Conservation (phyloP, 2,888 invertebrate genomes). For the Ramazzottius varieornatus region DNA sequence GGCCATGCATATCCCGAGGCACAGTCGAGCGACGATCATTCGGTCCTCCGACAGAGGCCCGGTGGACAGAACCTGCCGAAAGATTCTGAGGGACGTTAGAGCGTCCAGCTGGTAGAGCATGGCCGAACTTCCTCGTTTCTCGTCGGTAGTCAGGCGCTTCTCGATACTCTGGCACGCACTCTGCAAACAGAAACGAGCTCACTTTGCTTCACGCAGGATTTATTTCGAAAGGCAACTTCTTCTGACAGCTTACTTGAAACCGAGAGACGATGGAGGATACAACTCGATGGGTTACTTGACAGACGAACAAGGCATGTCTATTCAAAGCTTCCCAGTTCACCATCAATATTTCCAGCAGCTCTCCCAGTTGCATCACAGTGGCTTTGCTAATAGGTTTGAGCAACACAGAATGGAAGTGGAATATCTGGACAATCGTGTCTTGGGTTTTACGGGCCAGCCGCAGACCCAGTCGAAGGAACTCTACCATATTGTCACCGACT, state of each 20-base stretch:
- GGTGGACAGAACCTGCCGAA: not conserved
- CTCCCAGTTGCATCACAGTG: not conserved
- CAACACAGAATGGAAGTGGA: not conserved
- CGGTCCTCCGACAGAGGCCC: not conserved
- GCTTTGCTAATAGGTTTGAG: not conserved
- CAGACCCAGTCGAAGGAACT: not conserved
- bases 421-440: not conserved
- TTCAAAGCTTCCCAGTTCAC: not conserved
- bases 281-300: not conserved
- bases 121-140: not conserved
- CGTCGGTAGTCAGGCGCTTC: not conserved
- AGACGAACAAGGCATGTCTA: not conserved
- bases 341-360: not conserved
- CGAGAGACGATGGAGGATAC: not conserved
- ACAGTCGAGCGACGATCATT: not conserved
- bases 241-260: too few species aligned
- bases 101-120: not conserved
- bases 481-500: not conserved
- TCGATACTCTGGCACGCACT: not conserved
- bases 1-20: not conserved
- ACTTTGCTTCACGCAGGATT: too few species aligned
- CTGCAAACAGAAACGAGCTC: too few species aligned
- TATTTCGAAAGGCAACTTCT: too few species aligned
- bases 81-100: not conserved
- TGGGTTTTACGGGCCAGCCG: not conserved